These are phyloP conservation scores for Ictalurus punctatus DNA, from an alignment of 2,113 vertebrate genomes.

Conservation along the genomic window DNA sequence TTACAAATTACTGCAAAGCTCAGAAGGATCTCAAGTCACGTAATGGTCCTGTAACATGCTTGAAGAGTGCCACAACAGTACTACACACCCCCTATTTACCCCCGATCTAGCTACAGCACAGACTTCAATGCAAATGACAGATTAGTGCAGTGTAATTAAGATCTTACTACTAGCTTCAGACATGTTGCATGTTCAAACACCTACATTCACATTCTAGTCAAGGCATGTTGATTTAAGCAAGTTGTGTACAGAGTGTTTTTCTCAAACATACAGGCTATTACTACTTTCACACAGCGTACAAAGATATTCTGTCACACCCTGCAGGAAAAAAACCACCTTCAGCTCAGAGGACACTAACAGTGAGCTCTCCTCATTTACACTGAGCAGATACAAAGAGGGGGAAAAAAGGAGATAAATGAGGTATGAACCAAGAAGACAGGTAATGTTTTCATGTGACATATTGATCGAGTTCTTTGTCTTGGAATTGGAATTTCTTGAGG, in stretches of 20 bases:
- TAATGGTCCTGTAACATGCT: neutral
- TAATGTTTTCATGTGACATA: slow-evolving; percentile 2
- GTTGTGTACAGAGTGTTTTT: neutral
- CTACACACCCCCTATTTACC: neutral
- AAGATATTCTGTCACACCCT: slow-evolving; percentile 14
- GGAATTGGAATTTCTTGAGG: neutral
- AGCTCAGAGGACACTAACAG: slow-evolving; percentile 39
- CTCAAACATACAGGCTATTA: neutral
- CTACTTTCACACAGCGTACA: neutral
- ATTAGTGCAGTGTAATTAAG: neutral
- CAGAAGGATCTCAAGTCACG: neutral
- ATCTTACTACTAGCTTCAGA: neutral
- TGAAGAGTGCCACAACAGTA: neutral
- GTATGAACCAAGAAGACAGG: neutral
- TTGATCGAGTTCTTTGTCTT: neutral
- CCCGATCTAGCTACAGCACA: neutral
- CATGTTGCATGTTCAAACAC: neutral
- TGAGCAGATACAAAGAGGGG: slow-evolving; percentile 24
- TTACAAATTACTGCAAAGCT: neutral
- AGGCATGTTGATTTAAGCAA: neutral
- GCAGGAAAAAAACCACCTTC: slow-evolving; percentile 47
- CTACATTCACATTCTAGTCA: neutral
- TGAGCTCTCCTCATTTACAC: slow-evolving; percentile 50
- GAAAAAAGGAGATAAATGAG: neutral
- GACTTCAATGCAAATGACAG: neutral